Evolutionary conservation across 2,113 vertebrate genomes (phyloP).

Genomic region (Callipepla californica): DNA sequence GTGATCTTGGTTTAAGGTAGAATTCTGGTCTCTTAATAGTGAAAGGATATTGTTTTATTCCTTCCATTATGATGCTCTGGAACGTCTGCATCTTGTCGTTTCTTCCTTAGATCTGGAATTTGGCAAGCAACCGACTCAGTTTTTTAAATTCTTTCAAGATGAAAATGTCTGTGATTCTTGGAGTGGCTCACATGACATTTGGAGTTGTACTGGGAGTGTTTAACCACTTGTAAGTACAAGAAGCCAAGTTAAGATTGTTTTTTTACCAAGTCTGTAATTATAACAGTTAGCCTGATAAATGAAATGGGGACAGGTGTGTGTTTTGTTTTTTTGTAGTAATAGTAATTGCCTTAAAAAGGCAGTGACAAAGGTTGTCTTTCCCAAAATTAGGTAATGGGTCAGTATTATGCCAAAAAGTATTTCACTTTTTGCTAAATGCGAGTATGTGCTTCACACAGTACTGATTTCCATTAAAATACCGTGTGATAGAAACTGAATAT

Average conservation of each 20-base stretch:
- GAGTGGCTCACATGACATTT: slow-evolving; percentile 94
- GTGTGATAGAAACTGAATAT: not conserved
- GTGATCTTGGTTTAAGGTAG: not conserved
- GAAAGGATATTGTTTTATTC: not conserved
- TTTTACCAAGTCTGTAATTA: not conserved
- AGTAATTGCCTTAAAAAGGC: not conserved
- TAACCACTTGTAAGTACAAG: slow-evolving; percentile 92
- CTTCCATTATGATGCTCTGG: not conserved
- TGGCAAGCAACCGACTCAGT: slow-evolving; percentile 92
- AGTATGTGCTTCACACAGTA: rapidly evolving
- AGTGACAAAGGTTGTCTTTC: not conserved
- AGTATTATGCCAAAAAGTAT: not conserved
- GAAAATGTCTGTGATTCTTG: slow-evolving; percentile 99
- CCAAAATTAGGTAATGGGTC: not conserved
- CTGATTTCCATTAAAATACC: not conserved
- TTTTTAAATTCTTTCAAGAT: slow-evolving; percentile 99
- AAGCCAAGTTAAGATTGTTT: not conserved
- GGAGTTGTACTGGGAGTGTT: slow-evolving; percentile 90
- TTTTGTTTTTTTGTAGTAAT: not conserved
- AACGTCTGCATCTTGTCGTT: not conserved
- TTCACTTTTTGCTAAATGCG: not conserved
- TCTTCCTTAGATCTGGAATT: slow-evolving; percentile 90
- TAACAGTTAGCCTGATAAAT: not conserved
- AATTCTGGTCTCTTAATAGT: not conserved
- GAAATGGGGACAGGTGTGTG: not conserved